Conservation (phyloP, 1,140 invertebrate genomes). For the Laupala kohalensis region DNA sequence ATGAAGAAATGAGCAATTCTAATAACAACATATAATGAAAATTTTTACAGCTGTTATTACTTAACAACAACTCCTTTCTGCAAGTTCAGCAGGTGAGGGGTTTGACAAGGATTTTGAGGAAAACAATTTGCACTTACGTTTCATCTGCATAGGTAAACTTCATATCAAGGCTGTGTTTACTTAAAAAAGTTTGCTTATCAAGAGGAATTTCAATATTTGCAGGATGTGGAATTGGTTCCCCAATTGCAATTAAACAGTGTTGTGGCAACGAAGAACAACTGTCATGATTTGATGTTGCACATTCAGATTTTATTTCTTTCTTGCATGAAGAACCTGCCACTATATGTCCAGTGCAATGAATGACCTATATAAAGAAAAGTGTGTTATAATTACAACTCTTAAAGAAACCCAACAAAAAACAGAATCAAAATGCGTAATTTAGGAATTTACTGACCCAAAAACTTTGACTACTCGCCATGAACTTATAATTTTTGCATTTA, state of each 20-base stretch:
- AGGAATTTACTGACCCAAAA: too few relatives aligned
- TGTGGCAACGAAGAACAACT: constrained; percentile 10
- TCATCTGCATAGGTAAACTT: constrained; percentile 89
- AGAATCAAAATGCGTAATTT: too few relatives aligned
- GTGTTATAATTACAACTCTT: too few relatives aligned
- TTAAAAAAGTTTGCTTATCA: constrained; percentile 77
- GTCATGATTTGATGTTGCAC: constrained; percentile 15
- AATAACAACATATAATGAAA: too few relatives aligned
- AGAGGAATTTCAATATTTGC: constrained; percentile 83
- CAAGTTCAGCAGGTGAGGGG: neutral
- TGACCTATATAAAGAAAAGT: constrained; percentile 49
- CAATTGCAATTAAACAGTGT: constrained; percentile 59
- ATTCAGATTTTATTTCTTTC: constrained; percentile 7
- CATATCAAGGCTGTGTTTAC: constrained; percentile 85
- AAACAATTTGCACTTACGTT: constrained; percentile 48
- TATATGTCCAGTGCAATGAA: constrained; percentile 66
- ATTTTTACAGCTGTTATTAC: too few relatives aligned
- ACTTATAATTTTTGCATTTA: too few relatives aligned
- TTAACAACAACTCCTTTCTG: neutral
- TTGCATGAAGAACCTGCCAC: constrained; percentile 7
- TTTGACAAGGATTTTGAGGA: neutral
- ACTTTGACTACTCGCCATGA: too few relatives aligned
- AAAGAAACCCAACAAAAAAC: too few relatives aligned
- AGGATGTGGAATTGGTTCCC: constrained; percentile 80
- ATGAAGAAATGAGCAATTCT: too few relatives aligned